Evolutionary conservation across 2,888 invertebrate species (phyloP), one percentile per base, ranked within the genome.

Genomic region (Tenthredo livida): DNA sequence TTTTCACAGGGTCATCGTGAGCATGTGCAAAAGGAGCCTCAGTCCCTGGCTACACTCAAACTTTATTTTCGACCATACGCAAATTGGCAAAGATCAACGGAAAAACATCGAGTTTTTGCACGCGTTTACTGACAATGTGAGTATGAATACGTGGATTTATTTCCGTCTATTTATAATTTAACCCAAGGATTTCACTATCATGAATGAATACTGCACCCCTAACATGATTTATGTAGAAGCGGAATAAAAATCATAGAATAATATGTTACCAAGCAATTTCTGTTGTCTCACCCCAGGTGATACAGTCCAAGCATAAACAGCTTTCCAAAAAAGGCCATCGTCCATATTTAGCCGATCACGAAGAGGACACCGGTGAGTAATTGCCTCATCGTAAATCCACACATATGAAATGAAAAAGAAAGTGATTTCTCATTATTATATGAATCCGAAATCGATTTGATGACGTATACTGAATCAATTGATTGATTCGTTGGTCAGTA

Each of bases 91-190:
- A 70, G 37, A 37, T 0, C 70, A 70, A 2, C 33, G 15, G 17
- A 70, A 70, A 73, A 6, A 70, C 33, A 70, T 70, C 70, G 37
- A 70, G 37, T 70, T 37, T 70, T 33, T 70, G 25, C 29, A 70
- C 12, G 6, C 9, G 0, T 70, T 70, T 17, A 70, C 70, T 7
- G 70, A 50, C 17, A 5, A 6, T 50, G 17, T 50, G 17, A 50
- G 50, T 50, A 50, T 17, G 1, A 3, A 50, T 17, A 50, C 33
- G 2, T 17, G 7, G 2, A 15, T 17, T 50, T 50, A 3, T 50
- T 50, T 50, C 7, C 10, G 17, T 67, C 9, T 17, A 33, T 33
- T 33, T 33, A 33, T 4, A 33, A 33, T 33, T 33, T 4, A 33
- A 33, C 33, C 33, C 33, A 33, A 3, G 4, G 4, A 33, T 33